Percentiles rank a stretch among this genome's conserved stretches.
These are phyloP conservation scores for Caenorhabditis imperialis DNA, from an alignment of 2,888 invertebrate genomes.

Conservation along the genomic window DNA sequence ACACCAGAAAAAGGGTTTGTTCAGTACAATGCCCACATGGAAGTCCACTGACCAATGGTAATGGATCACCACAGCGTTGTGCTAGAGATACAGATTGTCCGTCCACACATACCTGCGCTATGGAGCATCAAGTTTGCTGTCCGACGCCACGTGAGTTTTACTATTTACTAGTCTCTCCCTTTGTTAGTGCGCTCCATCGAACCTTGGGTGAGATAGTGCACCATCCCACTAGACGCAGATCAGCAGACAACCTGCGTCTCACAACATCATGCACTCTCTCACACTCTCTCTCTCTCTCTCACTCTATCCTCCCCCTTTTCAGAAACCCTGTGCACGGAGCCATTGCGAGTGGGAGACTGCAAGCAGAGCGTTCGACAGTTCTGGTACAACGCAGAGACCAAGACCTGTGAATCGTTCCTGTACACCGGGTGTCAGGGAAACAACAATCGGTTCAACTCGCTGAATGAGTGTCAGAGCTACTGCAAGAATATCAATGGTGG, in stretches of 20 bases:
- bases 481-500: conserved; percentile 67
- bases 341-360: conserved; percentile 66
- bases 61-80: conserved; percentile 66
- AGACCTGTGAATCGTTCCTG: conserved; percentile 62
- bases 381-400: conserved; percentile 67
- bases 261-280: no score
- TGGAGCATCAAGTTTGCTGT: conserved; percentile 67
- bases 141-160: conserved; percentile 64
- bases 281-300: no score
- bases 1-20: not conserved
- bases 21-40: conserved; percentile 62
- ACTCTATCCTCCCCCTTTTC: no score
- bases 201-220: no score
- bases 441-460: conserved; percentile 66
- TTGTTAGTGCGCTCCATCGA: no score
- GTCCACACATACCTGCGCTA: conserved; percentile 64
- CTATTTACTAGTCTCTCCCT: no score
- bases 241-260: no score
- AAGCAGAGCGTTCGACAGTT: conserved; percentile 67
- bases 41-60: conserved; percentile 62
- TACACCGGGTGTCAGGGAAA: conserved; percentile 70
- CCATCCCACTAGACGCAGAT: not conserved
- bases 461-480: conserved; percentile 68
- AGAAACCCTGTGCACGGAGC: conserved; percentile 69
- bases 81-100: conserved; percentile 66